Conservation (phyloP, 2,113 vertebrate species). For the Ceyx margarethae region DNA sequence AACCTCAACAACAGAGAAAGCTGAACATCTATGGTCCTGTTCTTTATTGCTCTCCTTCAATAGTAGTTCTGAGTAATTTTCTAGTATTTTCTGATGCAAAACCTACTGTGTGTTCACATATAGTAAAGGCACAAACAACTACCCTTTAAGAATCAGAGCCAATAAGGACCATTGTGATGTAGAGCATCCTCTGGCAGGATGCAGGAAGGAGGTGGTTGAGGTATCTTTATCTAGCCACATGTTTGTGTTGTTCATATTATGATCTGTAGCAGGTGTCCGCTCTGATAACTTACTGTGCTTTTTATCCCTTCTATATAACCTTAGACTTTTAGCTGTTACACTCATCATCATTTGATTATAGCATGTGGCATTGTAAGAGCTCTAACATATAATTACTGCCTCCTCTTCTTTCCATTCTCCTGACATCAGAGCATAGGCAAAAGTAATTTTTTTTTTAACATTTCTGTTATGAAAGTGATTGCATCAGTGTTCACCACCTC, state of each 20-base stretch:
- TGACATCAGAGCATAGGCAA: not conserved
- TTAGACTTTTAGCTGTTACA: not conserved
- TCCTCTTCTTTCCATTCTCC: not conserved
- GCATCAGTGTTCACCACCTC: not conserved
- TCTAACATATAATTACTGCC: not conserved
- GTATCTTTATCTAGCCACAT: not conserved
- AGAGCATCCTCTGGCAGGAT: not conserved
- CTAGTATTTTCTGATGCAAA: not conserved
- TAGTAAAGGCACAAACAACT: not conserved
- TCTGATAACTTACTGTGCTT: not conserved
- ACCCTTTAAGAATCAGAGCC: not conserved
- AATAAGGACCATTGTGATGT: not conserved
- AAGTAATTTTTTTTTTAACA: not conserved
- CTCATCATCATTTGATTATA: not conserved
- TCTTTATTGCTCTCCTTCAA: not conserved
- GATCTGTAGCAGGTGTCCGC: not conserved
- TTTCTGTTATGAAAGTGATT: not conserved
- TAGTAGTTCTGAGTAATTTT: not conserved
- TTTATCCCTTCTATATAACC: not conserved
- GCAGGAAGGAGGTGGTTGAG: not conserved
- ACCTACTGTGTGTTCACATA: not conserved
- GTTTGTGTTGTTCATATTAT: not conserved
- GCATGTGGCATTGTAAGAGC: not conserved
- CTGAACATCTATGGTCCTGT: rapidly evolving
- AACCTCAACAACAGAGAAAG: not conserved